phyloP scores from a whole-genome alignment of 1,140 invertebrate genomes.

The Tetramorium alpestre region DNA sequence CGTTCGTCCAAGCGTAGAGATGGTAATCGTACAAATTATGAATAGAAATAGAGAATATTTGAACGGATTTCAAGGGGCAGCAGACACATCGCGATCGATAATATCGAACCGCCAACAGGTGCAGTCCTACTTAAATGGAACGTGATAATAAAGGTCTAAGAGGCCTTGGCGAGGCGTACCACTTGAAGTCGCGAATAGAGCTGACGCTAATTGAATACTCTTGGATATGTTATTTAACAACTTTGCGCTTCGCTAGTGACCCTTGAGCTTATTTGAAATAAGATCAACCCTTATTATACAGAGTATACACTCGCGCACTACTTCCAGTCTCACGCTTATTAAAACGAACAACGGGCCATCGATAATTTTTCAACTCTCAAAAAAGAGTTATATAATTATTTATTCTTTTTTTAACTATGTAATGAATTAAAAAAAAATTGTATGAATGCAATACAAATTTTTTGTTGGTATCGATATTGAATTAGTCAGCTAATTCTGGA shows the following conservation, averaged over 20 bases:
- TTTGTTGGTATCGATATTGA: not conserved
- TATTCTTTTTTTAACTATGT: not conserved
- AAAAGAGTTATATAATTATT: not conserved
- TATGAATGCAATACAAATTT: not conserved
- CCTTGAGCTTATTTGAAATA: slow-evolving; percentile 43
- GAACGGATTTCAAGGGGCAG: not conserved
- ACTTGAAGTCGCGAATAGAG: slow-evolving; percentile 2
- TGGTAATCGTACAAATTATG: not conserved
- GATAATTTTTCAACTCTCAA: not conserved
- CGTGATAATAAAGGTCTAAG: slow-evolving; percentile 47
- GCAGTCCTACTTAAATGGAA: slow-evolving; percentile 15
- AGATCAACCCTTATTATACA: not conserved
- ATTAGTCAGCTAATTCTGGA: not conserved
- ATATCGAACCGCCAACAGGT: not conserved
- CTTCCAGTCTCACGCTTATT: not conserved
- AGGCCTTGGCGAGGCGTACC: slow-evolving; percentile 19
- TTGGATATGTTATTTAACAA: slow-evolving; percentile 38
- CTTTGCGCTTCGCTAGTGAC: not conserved
- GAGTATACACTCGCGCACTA: not conserved
- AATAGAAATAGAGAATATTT: not conserved
- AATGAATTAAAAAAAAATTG: no score
- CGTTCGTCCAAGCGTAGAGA: not conserved
- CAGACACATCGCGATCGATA: not conserved
- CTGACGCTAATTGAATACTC: slow-evolving; percentile 54
- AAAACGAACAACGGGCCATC: not conserved